These are phyloP conservation scores for Drosophila conformis DNA, from an alignment of 2,888 invertebrate species.

Conservation along the genomic window DNA sequence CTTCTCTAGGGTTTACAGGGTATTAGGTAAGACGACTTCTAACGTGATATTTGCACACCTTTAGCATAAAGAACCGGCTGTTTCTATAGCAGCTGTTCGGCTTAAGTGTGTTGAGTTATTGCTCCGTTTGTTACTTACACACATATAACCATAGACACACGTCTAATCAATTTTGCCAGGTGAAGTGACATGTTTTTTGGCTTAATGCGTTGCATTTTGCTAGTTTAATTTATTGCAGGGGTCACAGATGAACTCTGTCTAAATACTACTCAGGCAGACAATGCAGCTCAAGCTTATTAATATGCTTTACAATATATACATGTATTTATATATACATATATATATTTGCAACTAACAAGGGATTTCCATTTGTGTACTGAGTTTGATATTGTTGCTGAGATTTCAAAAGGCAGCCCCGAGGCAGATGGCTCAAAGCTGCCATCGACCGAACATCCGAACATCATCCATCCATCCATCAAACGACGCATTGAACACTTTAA, in stretches of 20 bases:
- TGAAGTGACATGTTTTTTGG: conserved; percentile 16
- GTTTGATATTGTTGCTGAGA: conserved; percentile 14
- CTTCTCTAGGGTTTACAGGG: conserved; percentile 12
- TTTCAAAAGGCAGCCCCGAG: conserved; percentile 6
- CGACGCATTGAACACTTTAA: conserved; percentile 59
- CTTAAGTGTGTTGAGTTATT: conserved; percentile 43
- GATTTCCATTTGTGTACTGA: conserved; percentile 2
- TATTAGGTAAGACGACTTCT: conserved; percentile 16
- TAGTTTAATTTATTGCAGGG: conserved; percentile 4
- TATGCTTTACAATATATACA: conserved; percentile 28
- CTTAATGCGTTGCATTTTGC: conserved; percentile 37
- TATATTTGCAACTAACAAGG: neutral
- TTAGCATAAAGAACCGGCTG: conserved; percentile 52
- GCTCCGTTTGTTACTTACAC: conserved; percentile 27
- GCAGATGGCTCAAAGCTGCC: conserved; percentile 10
- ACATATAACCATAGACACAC: neutral
- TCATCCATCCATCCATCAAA: conserved; percentile 25
- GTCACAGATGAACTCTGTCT: neutral
- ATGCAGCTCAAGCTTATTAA: conserved; percentile 26
- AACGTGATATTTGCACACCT: neutral
- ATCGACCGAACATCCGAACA: conserved; percentile 20
- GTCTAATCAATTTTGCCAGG: conserved; percentile 18
- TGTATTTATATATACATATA: neutral
- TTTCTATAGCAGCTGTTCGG: conserved; percentile 48
- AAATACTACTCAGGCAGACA: conserved; percentile 30